Evolutionary conservation across 2,113 vertebrate species (phyloP).

Genomic region (Hyperopisus bebe): DNA sequence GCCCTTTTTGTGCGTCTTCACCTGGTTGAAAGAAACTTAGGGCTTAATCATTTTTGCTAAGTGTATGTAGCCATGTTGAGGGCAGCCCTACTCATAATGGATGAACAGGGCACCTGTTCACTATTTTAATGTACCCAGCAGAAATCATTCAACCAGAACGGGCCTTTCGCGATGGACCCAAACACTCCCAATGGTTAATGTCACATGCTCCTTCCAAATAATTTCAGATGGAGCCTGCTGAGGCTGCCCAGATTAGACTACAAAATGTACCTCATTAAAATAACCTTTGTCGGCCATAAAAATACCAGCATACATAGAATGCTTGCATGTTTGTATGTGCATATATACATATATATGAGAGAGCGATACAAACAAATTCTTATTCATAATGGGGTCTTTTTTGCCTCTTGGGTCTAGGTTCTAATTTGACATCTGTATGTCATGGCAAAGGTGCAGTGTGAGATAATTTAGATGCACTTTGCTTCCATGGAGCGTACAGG

Average conservation of each 20-base stretch:
- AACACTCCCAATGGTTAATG: neutral
- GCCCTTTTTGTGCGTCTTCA: neutral
- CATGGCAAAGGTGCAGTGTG: conserved; percentile 64
- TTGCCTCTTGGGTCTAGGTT: conserved; percentile 38
- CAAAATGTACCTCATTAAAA: conserved; percentile 36
- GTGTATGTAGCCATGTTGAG: neutral
- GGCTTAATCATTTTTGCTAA: neutral
- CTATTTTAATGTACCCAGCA: neutral
- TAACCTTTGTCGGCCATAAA: conserved; percentile 56
- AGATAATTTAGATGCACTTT: conserved; percentile 62
- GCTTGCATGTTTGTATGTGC: conserved; percentile 54
- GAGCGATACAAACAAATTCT: conserved; percentile 50
- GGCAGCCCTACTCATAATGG: neutral
- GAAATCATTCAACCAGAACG: neutral
- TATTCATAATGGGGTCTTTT: conserved; percentile 55
- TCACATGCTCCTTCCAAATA: neutral
- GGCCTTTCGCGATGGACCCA: neutral
- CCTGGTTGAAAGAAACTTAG: neutral
- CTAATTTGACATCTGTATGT: conserved; percentile 60
- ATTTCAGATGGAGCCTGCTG: neutral
- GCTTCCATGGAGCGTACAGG: conserved; percentile 59
- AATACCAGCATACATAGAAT: conserved; percentile 58
- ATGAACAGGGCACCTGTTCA: neutral
- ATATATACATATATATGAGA: conserved; percentile 26
- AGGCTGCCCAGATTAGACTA: neutral